These are phyloP conservation scores for Otolemur garnettii DNA, from an alignment of 2,113 vertebrate genomes.

Conservation along the genomic window DNA sequence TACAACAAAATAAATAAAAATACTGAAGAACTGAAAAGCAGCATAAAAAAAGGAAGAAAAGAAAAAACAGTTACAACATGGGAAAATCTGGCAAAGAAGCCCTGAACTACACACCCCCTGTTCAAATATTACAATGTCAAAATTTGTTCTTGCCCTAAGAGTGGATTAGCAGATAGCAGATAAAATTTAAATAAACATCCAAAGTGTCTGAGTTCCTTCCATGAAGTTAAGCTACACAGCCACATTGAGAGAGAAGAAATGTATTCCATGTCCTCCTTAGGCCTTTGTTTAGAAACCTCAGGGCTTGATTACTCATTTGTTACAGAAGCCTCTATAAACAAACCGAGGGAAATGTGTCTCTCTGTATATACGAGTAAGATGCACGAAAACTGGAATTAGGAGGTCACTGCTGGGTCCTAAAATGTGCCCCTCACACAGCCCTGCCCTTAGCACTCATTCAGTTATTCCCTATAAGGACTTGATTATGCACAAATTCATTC, in stretches of 20 bases:
- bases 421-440: background rate
- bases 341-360: background rate
- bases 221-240: background rate
- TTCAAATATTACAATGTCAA: background rate
- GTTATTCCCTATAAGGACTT: background rate
- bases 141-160: background rate
- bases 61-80: background rate
- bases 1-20: background rate
- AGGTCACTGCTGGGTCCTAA: background rate
- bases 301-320: background rate
- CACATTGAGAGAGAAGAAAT: background rate
- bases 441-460: background rate
- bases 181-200: background rate
- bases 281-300: background rate
- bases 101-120: background rate
- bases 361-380: background rate
- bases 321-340: background rate
- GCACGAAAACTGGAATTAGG: background rate
- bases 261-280: background rate
- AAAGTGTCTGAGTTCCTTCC: background rate
- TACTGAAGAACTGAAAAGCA: slow-evolving; percentile 3
- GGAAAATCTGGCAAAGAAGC: background rate
- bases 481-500: background rate
- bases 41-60: background rate
- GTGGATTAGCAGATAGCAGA: background rate